Conservation (phyloP, 2,797 vertebrate species). For the Bovichtus variegatus region DNA sequence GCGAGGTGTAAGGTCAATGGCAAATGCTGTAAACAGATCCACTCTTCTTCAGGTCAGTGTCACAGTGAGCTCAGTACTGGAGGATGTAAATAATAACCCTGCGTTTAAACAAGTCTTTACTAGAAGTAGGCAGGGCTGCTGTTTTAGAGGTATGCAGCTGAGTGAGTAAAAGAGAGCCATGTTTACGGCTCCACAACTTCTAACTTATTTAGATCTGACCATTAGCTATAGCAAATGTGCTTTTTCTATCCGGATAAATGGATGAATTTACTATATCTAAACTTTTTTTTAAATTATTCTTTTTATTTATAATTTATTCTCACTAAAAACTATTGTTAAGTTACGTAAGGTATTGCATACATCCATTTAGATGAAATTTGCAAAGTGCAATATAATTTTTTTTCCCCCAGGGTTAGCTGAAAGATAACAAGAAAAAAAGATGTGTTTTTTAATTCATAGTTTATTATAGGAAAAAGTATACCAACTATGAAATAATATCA, state of each 20-base stretch:
- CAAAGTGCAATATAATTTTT: neutral
- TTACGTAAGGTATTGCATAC: neutral
- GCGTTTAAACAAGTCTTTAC: conserved; percentile 9
- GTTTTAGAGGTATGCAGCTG: conserved; percentile 10
- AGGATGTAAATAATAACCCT: neutral
- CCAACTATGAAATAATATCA: neutral
- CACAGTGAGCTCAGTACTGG: neutral
- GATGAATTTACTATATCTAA: neutral
- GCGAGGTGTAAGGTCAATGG: neutral
- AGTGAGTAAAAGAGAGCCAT: neutral
- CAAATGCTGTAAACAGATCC: neutral
- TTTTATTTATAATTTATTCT: neutral
- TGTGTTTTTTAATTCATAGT: neutral
- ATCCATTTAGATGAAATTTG: neutral
- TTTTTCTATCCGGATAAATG: neutral
- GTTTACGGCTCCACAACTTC: neutral
- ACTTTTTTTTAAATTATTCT: neutral
- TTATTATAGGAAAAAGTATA: neutral
- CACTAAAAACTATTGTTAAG: neutral
- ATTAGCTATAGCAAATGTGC: neutral
- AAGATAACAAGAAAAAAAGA: neutral
- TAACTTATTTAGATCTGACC: neutral
- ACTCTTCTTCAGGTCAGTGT: neutral
- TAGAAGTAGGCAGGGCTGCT: conserved; percentile 2
- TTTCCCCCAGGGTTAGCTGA: neutral